Evolutionary conservation across 2,113 vertebrate genomes (phyloP).

Genomic region (Puma concolor): DNA sequence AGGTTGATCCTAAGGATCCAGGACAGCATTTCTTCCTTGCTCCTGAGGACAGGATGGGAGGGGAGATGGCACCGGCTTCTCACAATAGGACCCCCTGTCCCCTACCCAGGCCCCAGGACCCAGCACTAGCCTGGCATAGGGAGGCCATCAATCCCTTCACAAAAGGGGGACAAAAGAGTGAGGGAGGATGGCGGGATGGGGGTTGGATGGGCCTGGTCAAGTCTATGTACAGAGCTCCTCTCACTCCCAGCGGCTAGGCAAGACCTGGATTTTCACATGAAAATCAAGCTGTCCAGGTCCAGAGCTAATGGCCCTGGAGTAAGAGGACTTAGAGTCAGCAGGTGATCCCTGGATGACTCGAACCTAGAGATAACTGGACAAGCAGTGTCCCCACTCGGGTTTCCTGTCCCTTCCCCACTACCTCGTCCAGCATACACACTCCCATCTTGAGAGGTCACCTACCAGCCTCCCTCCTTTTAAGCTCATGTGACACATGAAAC

Average conservation of each 20-base stretch:
- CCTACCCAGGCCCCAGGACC: not conserved
- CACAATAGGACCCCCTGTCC: not conserved
- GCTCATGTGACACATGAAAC: not conserved
- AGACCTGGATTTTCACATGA: not conserved
- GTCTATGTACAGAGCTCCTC: not conserved
- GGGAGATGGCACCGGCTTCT: not conserved
- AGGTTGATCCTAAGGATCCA: constrained; percentile 98
- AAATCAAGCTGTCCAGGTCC: not conserved
- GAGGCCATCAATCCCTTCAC: not conserved
- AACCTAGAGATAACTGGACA: not conserved
- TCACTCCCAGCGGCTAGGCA: not conserved
- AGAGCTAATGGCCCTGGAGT: not conserved
- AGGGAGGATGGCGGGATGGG: not conserved
- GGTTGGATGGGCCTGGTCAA: not conserved
- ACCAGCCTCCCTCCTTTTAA: not conserved
- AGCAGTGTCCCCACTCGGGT: not conserved
- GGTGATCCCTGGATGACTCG: not conserved
- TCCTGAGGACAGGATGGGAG: constrained; percentile 82
- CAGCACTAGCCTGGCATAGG: not conserved
- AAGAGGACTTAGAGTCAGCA: accelerated
- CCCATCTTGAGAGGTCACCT: not conserved
- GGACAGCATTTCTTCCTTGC: constrained; percentile 97
- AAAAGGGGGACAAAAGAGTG: not conserved
- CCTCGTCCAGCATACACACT: accelerated
- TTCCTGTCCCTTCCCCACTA: not conserved